Conservation (phyloP, 2,797 vertebrate species). For the Coccyzus lansbergi region DNA sequence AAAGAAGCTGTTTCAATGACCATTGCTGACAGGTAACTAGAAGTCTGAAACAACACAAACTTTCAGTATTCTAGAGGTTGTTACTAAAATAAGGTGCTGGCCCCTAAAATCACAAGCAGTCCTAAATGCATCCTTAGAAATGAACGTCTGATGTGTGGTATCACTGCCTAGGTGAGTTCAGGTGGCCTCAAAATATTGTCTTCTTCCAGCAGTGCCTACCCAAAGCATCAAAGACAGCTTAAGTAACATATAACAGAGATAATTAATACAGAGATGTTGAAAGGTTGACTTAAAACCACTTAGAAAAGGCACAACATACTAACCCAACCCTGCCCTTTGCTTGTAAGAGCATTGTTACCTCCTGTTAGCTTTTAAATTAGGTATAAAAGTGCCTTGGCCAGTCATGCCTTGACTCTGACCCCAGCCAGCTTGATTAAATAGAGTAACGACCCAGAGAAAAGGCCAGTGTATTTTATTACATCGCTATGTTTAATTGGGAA, state of each 20-base stretch:
- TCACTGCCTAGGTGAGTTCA: background rate
- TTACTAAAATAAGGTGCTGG: background rate
- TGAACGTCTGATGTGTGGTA: accelerated
- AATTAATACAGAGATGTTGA: background rate
- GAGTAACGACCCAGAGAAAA: background rate
- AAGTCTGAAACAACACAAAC: background rate
- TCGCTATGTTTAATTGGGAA: slow-evolving; percentile 14
- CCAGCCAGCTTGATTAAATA: background rate
- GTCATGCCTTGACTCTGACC: background rate
- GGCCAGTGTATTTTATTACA: background rate
- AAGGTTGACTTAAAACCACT: background rate
- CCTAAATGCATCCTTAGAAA: background rate
- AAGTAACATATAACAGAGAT: background rate
- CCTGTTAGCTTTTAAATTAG: background rate
- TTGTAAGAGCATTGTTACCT: background rate
- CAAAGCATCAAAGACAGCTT: background rate
- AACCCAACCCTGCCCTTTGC: background rate
- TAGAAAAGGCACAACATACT: background rate
- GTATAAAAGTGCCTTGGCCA: background rate
- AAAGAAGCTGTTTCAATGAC: background rate
- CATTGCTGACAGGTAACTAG: background rate
- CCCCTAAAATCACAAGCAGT: background rate
- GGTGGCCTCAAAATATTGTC: background rate
- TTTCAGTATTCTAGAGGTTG: background rate
- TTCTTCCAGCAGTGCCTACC: background rate